Base-by-base conservation (phyloP, 2,888 invertebrate species). In the Platycheirus albimanus region DNA sequence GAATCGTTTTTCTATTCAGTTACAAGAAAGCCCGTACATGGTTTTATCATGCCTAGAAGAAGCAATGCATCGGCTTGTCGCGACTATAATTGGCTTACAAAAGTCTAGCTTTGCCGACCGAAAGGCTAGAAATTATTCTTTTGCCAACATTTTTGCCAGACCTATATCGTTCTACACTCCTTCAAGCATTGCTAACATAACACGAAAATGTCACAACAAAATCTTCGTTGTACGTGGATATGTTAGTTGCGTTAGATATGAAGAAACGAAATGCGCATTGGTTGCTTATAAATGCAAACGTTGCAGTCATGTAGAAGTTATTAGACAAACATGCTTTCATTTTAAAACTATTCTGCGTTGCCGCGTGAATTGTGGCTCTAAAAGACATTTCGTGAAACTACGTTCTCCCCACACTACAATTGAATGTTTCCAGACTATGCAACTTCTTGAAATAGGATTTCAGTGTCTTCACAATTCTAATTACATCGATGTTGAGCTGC, bases 401-500 rank as follows among this genome's bases (percentile, higher is more conserved):
- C 92, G 93, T 15, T 92, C 92, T 0, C 92, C 93, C 0, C 93
- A 93, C 86, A 96, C 96, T 2, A 93, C 93, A 86, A 95, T 96
- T 6, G 93, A 94, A 28, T 94, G 95, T 86, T 95, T 94, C 91
- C 98, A 98, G 91, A 94, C 93, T 13, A 93, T 98, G 63, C 94
- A 95, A 87, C 91, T 98, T 76, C 96, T 97, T 89, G 98, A 98
- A 90, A 80, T 86, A 2, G 77, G 86, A 2, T 85, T 86, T 92
- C 93, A 94, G 84, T 93, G 94, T 85, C 93, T 94, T 78, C 95
- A 95, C 20, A 92, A 94, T 51, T 96, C 97, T 1, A 92, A 95
- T 84, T 95, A 94, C 85, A 92, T 98, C 28, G 97, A 98, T 88
- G 95, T 98, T 88, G 96, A 98, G 89, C 91, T 98, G 6, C 93